Base-by-base conservation (phyloP, 2,888 invertebrate species). In the Hirtodrosophila confusa region DNA sequence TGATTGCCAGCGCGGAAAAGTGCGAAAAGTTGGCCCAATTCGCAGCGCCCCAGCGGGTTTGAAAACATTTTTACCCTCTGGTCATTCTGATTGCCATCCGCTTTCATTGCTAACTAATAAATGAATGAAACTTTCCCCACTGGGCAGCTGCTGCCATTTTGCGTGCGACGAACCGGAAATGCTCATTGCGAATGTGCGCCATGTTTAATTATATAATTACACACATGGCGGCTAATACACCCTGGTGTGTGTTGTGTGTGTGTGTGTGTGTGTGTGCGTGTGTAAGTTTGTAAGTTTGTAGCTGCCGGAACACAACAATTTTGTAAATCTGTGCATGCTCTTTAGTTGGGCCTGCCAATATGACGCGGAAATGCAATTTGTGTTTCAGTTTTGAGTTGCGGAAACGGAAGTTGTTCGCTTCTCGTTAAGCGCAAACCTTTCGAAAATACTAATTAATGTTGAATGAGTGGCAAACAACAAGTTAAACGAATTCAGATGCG, bases 281-380 rank as follows among this genome's bases (percentile, higher is more conserved):
- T 27, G 27, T 27, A 27, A 5, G 2, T 27, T 27, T 27, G 27
- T 27, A 27, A 5, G 2, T 27, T 27, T 5, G 3, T 27, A 5
- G 27, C 8, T 31, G 7, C 31, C 31, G 6, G 6, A 31, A 31
- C 31, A 27, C 31, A 31, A 31, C 31, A 50, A 55, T 51, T 63
- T 72, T 55, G 50, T 44, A 71, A 73, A 74, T 71, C 61, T 43
- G 37, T 49, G 45, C 56, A 50, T 36, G 37, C 39, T 11, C 53
- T 49, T 8, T 23, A 33, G 24, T 27, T 33, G 23, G 12, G 17
- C 8, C 64, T 65, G 80, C n/a, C 72, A 63, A 63, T 67, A 39
- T 55, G 29, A 56, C 57, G 10, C 68, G 80, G 76, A 80, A 73
- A 75, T 85, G 66, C 69, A 82, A 85, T 78, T 86, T 75, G 72